A percentile compares a stretch with the other conserved stretches of the same genome.
These are phyloP conservation scores for Hyles euphorbiae DNA, from an alignment of 1,140 invertebrate species.

Conservation along the genomic window DNA sequence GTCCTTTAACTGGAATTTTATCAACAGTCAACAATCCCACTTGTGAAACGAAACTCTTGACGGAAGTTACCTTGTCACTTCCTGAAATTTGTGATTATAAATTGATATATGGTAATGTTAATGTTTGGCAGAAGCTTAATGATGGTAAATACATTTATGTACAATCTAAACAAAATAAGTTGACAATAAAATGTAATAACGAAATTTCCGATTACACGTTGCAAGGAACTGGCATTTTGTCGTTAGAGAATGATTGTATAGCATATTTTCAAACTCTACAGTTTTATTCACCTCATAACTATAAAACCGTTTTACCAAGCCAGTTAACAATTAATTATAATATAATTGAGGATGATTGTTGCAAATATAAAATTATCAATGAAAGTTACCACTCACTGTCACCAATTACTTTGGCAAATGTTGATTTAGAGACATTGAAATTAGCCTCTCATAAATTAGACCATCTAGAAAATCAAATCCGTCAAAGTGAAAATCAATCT, in stretches of 20 bases:
- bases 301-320: not conserved
- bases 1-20: conserved; percentile 2
- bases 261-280: not conserved
- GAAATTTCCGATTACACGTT: not conserved
- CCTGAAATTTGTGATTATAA: conserved; percentile 2
- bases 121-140: not conserved
- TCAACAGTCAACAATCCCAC: not conserved
- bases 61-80: not conserved
- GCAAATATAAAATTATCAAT: no score
- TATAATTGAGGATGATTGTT: conserved; percentile 5
- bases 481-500: not conserved
- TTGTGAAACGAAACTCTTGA: conserved; percentile 1
- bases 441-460: no score
- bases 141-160: conserved; percentile 1
- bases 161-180: not conserved
- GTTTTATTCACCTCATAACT: conserved; percentile 15
- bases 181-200: not conserved
- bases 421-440: no score
- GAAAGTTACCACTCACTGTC: no score
- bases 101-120: not conserved
- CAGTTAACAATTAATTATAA: not conserved
- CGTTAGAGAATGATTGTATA: not conserved
- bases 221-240: not conserved
- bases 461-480: no score
- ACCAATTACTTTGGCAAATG: no score